Evolutionary conservation across 2,113 vertebrate genomes (phyloP).

Genomic region (Symphodus melops): DNA sequence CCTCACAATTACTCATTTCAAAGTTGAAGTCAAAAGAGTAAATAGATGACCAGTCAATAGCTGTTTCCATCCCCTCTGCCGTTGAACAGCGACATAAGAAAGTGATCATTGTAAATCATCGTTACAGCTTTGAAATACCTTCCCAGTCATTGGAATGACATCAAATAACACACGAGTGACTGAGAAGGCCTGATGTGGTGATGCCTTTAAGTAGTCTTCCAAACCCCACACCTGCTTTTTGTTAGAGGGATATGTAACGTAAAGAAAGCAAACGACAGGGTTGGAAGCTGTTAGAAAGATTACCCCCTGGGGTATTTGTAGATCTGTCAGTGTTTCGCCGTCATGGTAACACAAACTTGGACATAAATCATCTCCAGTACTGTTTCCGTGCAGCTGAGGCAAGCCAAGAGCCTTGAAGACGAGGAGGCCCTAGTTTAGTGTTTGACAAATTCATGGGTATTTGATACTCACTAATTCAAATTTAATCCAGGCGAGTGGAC

Average conservation of each 20-base stretch:
- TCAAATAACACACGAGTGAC: slow-evolving; percentile 67
- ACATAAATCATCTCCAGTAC: slow-evolving; percentile 50
- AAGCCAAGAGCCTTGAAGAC: slow-evolving; percentile 25
- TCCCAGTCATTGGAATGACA: slow-evolving; percentile 69
- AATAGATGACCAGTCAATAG: slow-evolving; percentile 41
- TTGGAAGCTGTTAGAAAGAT: slow-evolving; percentile 74
- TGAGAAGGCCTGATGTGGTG: slow-evolving; percentile 57
- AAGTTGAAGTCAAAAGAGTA: slow-evolving; percentile 30
- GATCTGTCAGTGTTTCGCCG: slow-evolving; percentile 62
- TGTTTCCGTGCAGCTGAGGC: slow-evolving; percentile 42
- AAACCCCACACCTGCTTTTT: slow-evolving; percentile 75
- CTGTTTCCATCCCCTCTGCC: slow-evolving; percentile 34
- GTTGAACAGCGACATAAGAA: slow-evolving; percentile 66
- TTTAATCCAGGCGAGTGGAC: slow-evolving; percentile 37
- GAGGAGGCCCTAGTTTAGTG: slow-evolving; percentile 17
- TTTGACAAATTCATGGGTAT: slow-evolving; percentile 34
- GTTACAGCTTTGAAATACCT: slow-evolving; percentile 71
- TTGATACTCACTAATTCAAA: slow-evolving; percentile 39
- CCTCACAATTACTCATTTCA: slow-evolving; percentile 53
- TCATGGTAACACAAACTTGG: slow-evolving; percentile 68
- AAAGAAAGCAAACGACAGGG: slow-evolving; percentile 61
- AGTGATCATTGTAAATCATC: slow-evolving; percentile 74
- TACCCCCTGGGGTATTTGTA: slow-evolving; percentile 54
- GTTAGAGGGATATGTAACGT: slow-evolving; percentile 73
- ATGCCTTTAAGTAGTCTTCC: slow-evolving; percentile 61